A percentile compares a stretch with the other conserved stretches of the same genome.
Evolutionary conservation across 1,140 invertebrate genomes (phyloP).

Genomic region (Druon quercuslanigerum): DNA sequence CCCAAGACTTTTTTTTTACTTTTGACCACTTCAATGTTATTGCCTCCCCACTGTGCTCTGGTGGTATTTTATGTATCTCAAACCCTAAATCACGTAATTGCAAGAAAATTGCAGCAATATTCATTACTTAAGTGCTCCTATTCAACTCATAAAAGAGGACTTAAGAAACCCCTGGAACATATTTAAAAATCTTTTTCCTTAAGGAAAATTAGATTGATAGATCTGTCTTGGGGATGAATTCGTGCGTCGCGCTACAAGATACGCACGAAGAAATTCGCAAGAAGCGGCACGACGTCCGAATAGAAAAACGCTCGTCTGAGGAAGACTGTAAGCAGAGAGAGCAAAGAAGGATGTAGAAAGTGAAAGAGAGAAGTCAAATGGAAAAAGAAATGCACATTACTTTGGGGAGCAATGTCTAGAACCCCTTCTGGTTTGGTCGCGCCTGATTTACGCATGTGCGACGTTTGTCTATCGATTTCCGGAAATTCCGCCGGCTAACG

Average conservation of each 20-base stretch:
- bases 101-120: not conserved
- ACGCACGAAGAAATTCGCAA: conserved; percentile 22
- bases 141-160: not conserved
- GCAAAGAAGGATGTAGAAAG: conserved; percentile 37
- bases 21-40: too few species aligned
- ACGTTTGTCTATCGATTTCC: conserved; percentile 68
- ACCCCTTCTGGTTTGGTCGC: conserved; percentile 43
- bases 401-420: conserved; percentile 59
- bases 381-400: conserved; percentile 69
- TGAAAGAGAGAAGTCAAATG: conserved; percentile 56
- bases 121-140: not conserved
- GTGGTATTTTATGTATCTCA: not conserved
- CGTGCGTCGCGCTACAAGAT: conserved; percentile 10
- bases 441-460: conserved; percentile 66
- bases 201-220: conserved; percentile 9
- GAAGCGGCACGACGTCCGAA: conserved; percentile 25
- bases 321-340: conserved; percentile 16
- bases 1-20: too few species aligned
- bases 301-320: conserved; percentile 13
- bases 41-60: too few species aligned
- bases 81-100: not conserved
- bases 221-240: not conserved
- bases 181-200: not conserved
- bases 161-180: not conserved
- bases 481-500: conserved; percentile 54